Conservation (phyloP, 2,113 vertebrate genomes). For the Globicephala melas region DNA sequence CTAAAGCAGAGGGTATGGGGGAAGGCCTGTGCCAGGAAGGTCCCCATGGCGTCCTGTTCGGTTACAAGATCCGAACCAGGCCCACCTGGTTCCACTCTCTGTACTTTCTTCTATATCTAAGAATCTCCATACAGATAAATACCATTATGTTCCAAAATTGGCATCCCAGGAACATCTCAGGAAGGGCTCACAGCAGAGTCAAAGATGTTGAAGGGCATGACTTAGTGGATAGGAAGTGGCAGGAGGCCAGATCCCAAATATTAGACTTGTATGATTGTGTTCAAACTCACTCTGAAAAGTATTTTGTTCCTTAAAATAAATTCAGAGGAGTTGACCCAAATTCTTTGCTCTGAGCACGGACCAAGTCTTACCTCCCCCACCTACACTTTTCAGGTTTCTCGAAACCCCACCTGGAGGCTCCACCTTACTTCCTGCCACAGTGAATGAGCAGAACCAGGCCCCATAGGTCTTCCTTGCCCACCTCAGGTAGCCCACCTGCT, state of each 20-base stretch:
- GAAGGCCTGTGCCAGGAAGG: no score
- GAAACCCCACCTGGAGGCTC: not conserved
- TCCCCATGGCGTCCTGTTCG: no score
- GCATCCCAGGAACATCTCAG: no score
- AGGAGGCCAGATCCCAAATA: no score
- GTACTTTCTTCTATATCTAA: not conserved
- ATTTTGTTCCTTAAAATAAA: not conserved
- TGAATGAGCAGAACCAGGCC: no score
- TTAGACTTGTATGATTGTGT: fast-evolving
- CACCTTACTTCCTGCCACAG: no score
- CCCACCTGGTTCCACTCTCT: no score
- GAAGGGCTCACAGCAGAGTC: no score
- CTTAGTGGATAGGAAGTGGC: not conserved
- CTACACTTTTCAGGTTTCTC: not conserved
- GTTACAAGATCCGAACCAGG: not conserved
- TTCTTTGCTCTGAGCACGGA: not conserved
- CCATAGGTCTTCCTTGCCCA: fast-evolving
- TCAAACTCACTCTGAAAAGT: not conserved
- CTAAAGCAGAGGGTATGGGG: no score
- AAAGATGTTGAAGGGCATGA: not conserved
- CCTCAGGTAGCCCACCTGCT: not conserved
- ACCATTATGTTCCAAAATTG: not conserved
- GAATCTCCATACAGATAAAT: not conserved
- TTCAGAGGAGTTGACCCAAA: not conserved
- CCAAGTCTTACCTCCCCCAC: not conserved